Evolutionary conservation across 2,888 invertebrate species (phyloP).

Genomic region (Hermodice carunculata): DNA sequence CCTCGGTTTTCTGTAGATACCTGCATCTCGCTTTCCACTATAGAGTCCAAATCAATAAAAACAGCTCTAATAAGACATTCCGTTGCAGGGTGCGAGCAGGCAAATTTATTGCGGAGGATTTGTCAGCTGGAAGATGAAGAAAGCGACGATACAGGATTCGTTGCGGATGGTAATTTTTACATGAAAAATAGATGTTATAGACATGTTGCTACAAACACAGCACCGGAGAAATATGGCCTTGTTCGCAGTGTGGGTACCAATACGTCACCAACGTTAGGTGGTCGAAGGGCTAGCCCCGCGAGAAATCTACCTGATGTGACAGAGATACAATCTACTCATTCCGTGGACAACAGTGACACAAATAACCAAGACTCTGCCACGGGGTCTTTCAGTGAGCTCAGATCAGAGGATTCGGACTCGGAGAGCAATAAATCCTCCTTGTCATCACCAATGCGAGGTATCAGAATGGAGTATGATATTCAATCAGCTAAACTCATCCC

Average conservation of each 20-base stretch:
- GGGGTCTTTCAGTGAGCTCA: not conserved
- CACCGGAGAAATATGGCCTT: slow-evolving; percentile 19
- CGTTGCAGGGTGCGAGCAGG: too few species aligned
- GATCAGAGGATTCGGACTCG: slow-evolving; percentile 17
- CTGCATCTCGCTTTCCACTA: too few species aligned
- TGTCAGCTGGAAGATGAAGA: too few species aligned
- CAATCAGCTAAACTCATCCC: not conserved
- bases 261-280: slow-evolving; percentile 14
- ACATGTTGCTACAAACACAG: slow-evolving; percentile 15
- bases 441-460: not conserved
- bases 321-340: not conserved
- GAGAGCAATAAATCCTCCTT: not conserved
- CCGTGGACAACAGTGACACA: too few species aligned
- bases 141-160: not conserved
- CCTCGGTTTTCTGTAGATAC: not conserved
- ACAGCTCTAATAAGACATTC: too few species aligned
- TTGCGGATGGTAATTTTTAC: not conserved
- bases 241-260: slow-evolving; percentile 14
- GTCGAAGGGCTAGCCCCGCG: not conserved
- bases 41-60: too few species aligned
- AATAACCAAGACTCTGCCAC: too few species aligned
- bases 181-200: slow-evolving; percentile 5
- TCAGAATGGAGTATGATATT: too few species aligned
- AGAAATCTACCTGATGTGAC: not conserved
- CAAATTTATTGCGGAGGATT: too few species aligned